phyloP scores from a whole-genome alignment of 2,113 vertebrate genomes.

The Taurulus bubalis region DNA sequence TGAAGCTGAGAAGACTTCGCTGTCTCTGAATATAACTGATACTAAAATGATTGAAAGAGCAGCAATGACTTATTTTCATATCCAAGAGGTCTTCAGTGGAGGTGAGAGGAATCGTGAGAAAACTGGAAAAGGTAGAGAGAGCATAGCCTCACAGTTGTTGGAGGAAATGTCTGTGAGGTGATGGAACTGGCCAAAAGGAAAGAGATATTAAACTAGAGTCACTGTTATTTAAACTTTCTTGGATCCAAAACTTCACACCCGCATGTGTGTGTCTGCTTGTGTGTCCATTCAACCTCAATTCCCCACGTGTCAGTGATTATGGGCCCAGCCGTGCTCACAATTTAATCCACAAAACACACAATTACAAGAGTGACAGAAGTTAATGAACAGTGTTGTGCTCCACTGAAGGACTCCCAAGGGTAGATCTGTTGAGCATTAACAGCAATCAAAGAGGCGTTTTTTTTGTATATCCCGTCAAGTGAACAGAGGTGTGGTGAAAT shows the following conservation, averaged over 20 bases:
- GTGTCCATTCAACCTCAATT: constrained; percentile 26
- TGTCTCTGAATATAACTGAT: constrained; percentile 1
- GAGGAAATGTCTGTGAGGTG: neutral
- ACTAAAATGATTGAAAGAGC: constrained; percentile 23
- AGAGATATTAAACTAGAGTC: neutral
- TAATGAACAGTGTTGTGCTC: constrained; percentile 54
- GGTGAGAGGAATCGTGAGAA: constrained; percentile 14
- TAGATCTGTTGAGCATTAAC: constrained; percentile 46
- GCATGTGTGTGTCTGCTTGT: constrained; percentile 4
- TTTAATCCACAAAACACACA: constrained; percentile 52
- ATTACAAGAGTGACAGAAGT: constrained; percentile 47
- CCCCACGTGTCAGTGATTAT: constrained; percentile 34
- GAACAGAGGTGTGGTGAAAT: constrained; percentile 39
- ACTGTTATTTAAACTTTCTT: constrained; percentile 1
- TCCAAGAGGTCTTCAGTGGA: constrained; percentile 12
- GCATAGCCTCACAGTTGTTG: neutral
- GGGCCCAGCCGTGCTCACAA: constrained; percentile 20
- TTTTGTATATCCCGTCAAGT: constrained; percentile 30
- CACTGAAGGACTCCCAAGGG: constrained; percentile 51
- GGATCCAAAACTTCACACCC: neutral
- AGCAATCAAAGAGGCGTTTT: constrained; percentile 24
- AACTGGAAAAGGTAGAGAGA: neutral
- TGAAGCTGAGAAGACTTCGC: neutral
- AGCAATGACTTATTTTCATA: constrained; percentile 20
- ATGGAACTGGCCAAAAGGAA: constrained; percentile 1